phyloP scores from a whole-genome alignment of 1,140 invertebrate genomes.

The Sipha flava region DNA sequence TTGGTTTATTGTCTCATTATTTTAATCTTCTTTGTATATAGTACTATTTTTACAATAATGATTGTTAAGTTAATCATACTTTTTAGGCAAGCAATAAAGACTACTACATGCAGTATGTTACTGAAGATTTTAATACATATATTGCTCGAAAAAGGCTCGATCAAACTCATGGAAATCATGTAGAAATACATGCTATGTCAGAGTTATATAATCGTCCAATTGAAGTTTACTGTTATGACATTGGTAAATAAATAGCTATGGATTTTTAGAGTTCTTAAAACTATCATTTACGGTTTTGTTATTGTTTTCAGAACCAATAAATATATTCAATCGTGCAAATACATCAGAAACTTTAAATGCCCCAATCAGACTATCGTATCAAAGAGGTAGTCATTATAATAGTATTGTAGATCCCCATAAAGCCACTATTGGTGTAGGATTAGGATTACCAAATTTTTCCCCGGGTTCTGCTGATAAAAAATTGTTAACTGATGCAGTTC shows the following conservation, averaged over 20 bases:
- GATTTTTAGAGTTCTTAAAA: not conserved
- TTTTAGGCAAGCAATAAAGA: conserved; percentile 70
- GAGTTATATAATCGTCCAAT: conserved; percentile 90
- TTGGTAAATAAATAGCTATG: conserved; percentile 49
- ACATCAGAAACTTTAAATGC: conserved; percentile 60
- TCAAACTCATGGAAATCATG: conserved; percentile 83
- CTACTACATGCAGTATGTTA: conserved; percentile 88
- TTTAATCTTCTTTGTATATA: not conserved
- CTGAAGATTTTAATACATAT: conserved; percentile 84
- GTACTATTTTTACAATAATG: too few species aligned
- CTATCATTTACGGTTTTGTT: not conserved
- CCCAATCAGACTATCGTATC: conserved; percentile 83
- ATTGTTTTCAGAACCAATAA: conserved; percentile 66
- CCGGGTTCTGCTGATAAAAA: conserved; percentile 69
- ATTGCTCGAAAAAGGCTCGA: conserved; percentile 68
- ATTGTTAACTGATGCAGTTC: conserved; percentile 67
- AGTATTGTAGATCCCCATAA: conserved; percentile 83
- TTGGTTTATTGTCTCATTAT: too few species aligned
- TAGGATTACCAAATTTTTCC: conserved; percentile 70
- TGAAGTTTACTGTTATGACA: conserved; percentile 83
- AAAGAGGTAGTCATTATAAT: conserved; percentile 84
- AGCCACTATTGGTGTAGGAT: conserved; percentile 72
- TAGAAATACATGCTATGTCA: conserved; percentile 88
- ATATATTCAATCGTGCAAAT: conserved; percentile 73
- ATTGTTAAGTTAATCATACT: conserved; percentile 35